Evolutionary conservation across 2,113 vertebrate species (phyloP), one percentile per base, ranked within the genome.

Genomic region (Callionymus lyra): DNA sequence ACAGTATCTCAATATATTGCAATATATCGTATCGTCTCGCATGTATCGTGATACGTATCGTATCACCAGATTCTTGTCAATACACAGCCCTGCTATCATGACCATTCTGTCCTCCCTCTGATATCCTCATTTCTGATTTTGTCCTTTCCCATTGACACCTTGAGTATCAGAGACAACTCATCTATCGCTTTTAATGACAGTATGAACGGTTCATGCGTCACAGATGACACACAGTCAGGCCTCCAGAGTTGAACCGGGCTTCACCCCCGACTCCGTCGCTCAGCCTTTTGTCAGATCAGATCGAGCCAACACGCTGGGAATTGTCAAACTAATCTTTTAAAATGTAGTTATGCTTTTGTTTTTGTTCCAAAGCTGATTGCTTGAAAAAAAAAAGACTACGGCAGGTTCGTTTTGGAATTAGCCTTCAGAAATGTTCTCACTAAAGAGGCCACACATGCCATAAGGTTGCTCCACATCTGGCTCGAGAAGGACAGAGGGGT

Each of bases 261-360:
- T 74, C 62, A 75, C 58, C 49, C 38, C 34, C 19, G 37, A 33
- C 53, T 6, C 36, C 46, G 63, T 63, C 51, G 50, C 40, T 47
- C 42, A 44, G 50, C 50, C 41, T 51, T 47, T 47, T 32, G 56
- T 63, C 38, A 44, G 47, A 37, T 6, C 42, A 58, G 50, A 42
- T 43, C 53, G 40, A 40, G 47, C 42, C 31, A 47, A 43, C 64
- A 35, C 58, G 35, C 48, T 59, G 73, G 65, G 76, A 72, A 58
- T 72, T 80, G 72, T 74, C 74, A 68, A 31, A 47, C 70, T 70
- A 76, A 79, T 76, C 55, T 70, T 44, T 69, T 72, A 58, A 68
- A 77, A 79, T 78, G 56, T 74, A 80, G 62, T 82, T 65, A 68
- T 69, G 43, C 44, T 71, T 49, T 10, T 34, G 58, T 68, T 78